phyloP scores from a whole-genome alignment of 2,888 invertebrate genomes.

The Cataglyphis altisquamis region DNA sequence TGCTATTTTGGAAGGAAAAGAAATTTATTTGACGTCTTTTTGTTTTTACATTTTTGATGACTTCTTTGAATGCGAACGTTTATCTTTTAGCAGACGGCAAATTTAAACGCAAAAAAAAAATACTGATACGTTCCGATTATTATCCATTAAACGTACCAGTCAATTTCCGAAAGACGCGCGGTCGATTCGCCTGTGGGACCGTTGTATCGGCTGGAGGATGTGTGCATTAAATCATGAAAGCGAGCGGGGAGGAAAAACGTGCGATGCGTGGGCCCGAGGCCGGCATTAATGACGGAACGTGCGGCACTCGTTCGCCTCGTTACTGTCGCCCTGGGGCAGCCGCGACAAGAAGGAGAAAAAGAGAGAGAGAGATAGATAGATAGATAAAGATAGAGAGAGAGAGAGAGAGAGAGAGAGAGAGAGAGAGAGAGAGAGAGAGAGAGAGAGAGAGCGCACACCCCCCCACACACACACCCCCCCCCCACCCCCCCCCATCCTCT shows the following conservation, averaged over 20 bases:
- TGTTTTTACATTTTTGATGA: neutral
- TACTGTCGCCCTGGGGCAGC: conserved; percentile 80
- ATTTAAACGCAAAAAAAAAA: conserved; percentile 6
- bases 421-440: neutral
- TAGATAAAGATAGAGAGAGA: too few relatives aligned
- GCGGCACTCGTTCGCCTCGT: conserved; percentile 80
- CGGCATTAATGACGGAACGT: conserved; percentile 82
- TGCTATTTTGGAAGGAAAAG: neutral
- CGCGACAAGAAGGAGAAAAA: conserved; percentile 43
- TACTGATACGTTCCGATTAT: conserved; percentile 19
- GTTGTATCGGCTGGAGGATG: conserved; percentile 1
- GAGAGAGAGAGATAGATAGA: neutral
- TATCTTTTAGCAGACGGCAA: neutral
- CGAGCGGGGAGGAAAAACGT: conserved; percentile 48
- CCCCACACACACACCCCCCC: too few relatives aligned
- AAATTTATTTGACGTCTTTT: neutral
- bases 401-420: neutral
- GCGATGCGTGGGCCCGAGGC: conserved; percentile 75
- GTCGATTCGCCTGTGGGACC: neutral
- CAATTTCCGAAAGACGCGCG: conserved; percentile 16
- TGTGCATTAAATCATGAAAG: conserved; percentile 41
- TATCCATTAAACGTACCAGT: conserved; percentile 26
- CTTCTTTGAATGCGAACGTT: neutral
- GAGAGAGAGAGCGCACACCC: neutral
- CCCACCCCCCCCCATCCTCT: too few relatives aligned